Conservation (phyloP, 2,888 invertebrate genomes). For the Lobophora halterata region DNA sequence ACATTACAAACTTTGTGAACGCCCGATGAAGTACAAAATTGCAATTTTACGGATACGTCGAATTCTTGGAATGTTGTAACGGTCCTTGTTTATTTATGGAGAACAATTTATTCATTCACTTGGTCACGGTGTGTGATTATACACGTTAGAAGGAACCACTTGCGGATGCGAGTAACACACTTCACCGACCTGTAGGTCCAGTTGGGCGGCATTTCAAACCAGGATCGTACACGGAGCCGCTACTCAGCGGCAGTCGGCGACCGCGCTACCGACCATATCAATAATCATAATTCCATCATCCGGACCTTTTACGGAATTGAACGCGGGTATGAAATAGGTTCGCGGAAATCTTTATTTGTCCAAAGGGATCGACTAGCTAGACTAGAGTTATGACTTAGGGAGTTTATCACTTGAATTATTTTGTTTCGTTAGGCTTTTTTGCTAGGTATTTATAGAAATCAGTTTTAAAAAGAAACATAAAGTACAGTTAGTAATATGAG, state of each 20-base stretch:
- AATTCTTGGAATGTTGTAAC: conserved; percentile 32
- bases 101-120: conserved; percentile 26
- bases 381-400: conserved; percentile 2
- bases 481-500: conserved; percentile 3
- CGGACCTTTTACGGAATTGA: conserved; percentile 27
- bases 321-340: conserved; percentile 26
- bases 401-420: not conserved
- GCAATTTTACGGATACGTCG: conserved; percentile 28
- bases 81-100: conserved; percentile 32
- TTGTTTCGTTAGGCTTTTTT: not conserved
- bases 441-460: too few relatives aligned
- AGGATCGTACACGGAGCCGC: conserved; percentile 36
- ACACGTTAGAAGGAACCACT: conserved; percentile 40
- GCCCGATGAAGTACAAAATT: conserved; percentile 36
- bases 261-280: conserved; percentile 28
- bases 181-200: conserved; percentile 48
- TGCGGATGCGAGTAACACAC: conserved; percentile 56
- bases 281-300: conserved; percentile 34
- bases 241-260: conserved; percentile 12
- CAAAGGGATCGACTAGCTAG: conserved; percentile 9
- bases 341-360: conserved; percentile 22
- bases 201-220: conserved; percentile 55
- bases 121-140: conserved; percentile 26
- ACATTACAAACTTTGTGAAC: conserved; percentile 28
- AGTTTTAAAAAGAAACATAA: too few relatives aligned